phyloP scores from a whole-genome alignment of 1,140 invertebrate genomes.

The Dendrolimus kikuchii region DNA sequence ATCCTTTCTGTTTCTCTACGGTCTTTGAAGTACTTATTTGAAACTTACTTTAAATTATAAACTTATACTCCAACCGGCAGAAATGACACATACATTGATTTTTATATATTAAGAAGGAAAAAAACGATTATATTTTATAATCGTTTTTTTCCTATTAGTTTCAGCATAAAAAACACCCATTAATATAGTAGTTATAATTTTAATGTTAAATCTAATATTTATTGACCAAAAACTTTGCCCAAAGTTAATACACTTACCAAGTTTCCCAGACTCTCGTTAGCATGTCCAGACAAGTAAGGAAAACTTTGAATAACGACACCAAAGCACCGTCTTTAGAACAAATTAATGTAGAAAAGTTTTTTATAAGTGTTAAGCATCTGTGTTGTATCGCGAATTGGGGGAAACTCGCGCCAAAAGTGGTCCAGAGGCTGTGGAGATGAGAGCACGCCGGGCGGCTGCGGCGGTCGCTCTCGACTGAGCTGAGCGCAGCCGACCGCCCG shows the following conservation, averaged over 20 bases:
- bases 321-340: constrained; percentile 17
- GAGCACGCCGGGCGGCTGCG: constrained; percentile 15
- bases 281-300: constrained; percentile 16
- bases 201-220: too few relatives aligned
- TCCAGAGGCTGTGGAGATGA: constrained; percentile 3
- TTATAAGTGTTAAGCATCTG: constrained; percentile 12
- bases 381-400: constrained; percentile 10
- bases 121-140: too few relatives aligned
- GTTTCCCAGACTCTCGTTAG: constrained; percentile 26
- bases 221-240: constrained; percentile 19
- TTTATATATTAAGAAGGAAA: too few relatives aligned
- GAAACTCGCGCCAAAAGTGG: constrained; percentile 21
- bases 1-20: too few relatives aligned
- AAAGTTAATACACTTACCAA: constrained; percentile 32
- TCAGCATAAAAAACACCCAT: too few relatives aligned
- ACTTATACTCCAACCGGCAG: too few relatives aligned
- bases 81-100: too few relatives aligned
- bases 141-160: too few relatives aligned
- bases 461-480: constrained; percentile 53
- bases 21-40: too few relatives aligned
- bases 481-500: constrained; percentile 29
- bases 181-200: too few relatives aligned
- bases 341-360: constrained; percentile 14
- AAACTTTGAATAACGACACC: constrained; percentile 19
- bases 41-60: too few relatives aligned